Evolutionary conservation across 2,888 invertebrate genomes (phyloP), one percentile per base, ranked within the genome.

Genomic region (Epinotia bilunana): DNA sequence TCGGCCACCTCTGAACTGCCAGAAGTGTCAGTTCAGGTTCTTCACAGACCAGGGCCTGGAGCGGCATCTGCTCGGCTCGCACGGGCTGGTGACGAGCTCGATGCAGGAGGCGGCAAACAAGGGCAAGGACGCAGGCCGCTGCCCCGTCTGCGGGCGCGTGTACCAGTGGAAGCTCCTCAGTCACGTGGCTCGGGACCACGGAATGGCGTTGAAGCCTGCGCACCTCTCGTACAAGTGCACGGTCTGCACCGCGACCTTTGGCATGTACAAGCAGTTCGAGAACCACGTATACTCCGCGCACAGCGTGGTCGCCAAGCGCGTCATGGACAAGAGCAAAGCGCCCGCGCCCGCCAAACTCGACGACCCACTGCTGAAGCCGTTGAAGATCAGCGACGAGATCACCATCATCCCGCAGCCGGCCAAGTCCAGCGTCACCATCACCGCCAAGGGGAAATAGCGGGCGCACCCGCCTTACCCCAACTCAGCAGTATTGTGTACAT

Each of bases 1-100:
- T 91, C 95, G 97, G 91, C 98, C 99, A 79, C 99, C 99, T 72
- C 95, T 99, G 80, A 98, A 98, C 94, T 99, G 99, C 91, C 98
- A 98, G 92, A 98, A 98, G 90, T 99, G 99, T 93, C 98, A 98
- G 92, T 98, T 98, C 90, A 86, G 98, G 85, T 99, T 99, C 95
- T 99, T 99, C 94, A 99, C 99, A 67, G 99, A 99, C 92, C 97
- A 99, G 92, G 99, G 99, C 55, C 94, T 99, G 76, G 98, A 99
- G 90, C 95, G 99, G 85, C 99, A 99, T 95, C 95, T 99, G 86
- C 95, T 99, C 78, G 99, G 99, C 80, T 98, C 98, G 62, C 99
- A 99, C 89, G 98, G 98, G 64, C 95, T 99, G 81, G 99, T 99
- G 67, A 99, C 99, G 72, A 98, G 98, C 80, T 98, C 98, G 83